Percentiles rank a stretch among this genome's conserved stretches.
Conservation (phyloP, 1,140 invertebrate genomes). For the Listronotus bonariensis region DNA sequence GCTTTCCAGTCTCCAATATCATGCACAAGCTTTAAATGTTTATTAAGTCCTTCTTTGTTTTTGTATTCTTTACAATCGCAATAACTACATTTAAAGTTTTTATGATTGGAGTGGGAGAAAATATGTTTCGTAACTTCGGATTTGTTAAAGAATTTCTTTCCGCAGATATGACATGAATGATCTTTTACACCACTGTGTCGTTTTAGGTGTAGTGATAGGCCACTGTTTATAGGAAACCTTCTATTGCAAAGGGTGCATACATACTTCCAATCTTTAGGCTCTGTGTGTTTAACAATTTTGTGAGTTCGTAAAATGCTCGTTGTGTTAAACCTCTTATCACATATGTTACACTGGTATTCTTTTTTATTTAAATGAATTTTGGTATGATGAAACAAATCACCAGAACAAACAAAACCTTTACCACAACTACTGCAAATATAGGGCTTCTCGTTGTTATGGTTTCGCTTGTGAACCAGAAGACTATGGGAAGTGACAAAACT, state of each 20-base stretch:
- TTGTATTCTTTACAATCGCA: slow-evolving; percentile 76
- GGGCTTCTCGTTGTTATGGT: slow-evolving; percentile 42
- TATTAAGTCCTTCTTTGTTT: slow-evolving; percentile 35
- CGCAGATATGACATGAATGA: slow-evolving; percentile 85
- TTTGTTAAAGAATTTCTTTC: slow-evolving; percentile 95
- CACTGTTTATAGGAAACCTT: slow-evolving; percentile 41
- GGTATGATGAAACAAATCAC: slow-evolving; percentile 41
- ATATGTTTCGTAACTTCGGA: slow-evolving; percentile 97
- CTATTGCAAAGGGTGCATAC: slow-evolving; percentile 34
- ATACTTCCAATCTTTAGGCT: slow-evolving; percentile 44
- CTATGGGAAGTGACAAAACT: slow-evolving; percentile 39
- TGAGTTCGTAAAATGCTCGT: slow-evolving; percentile 39
- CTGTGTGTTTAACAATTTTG: slow-evolving; percentile 40
- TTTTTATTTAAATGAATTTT: slow-evolving; percentile 44
- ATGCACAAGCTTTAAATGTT: slow-evolving; percentile 39
- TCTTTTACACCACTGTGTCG: slow-evolving; percentile 37
- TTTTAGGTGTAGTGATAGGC: slow-evolving; percentile 35
- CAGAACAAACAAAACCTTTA: slow-evolving; percentile 39
- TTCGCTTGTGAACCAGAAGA: slow-evolving; percentile 39
- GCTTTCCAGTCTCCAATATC: slow-evolving; percentile 35
- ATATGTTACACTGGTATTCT: slow-evolving; percentile 40
- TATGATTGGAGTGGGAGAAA: slow-evolving; percentile 94
- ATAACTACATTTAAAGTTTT: slow-evolving; percentile 93
- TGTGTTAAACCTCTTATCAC: slow-evolving; percentile 42
- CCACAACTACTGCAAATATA: slow-evolving; percentile 41